These are phyloP conservation scores for Semnornis frantzii DNA, from an alignment of 2,113 vertebrate species.

Conservation along the genomic window DNA sequence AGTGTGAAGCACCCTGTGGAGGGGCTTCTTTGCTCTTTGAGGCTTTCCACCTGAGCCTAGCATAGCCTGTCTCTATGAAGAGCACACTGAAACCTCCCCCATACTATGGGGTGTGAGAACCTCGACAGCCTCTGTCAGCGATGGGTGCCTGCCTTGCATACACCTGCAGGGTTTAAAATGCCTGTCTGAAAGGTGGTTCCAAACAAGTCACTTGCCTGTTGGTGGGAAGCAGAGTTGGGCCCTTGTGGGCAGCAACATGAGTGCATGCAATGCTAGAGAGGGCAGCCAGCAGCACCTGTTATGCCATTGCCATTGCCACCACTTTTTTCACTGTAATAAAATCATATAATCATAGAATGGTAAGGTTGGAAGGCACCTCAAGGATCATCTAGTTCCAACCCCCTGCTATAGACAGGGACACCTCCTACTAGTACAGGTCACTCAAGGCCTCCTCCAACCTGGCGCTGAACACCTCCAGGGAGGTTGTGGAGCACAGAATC, in stretches of 20 bases:
- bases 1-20: rapidly evolving
- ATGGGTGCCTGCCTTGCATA: not conserved
- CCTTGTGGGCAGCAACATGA: rapidly evolving
- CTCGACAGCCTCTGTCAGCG: rapidly evolving
- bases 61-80: not conserved
- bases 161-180: not conserved
- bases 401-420: too few species aligned
- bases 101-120: rapidly evolving
- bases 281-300: not conserved
- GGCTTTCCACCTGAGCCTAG: not conserved
- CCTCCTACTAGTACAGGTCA: too few species aligned
- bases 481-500: too few species aligned
- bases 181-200: not conserved
- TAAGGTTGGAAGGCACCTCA: too few species aligned
- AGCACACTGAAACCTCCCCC: rapidly evolving
- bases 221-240: not conserved
- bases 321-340: not conserved
- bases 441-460: too few species aligned
- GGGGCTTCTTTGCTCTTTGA: not conserved
- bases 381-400: too few species aligned
- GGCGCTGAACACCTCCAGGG: too few species aligned
- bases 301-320: rapidly evolving
- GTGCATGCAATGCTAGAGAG: not conserved
- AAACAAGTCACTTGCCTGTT: not conserved
- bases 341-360: too few species aligned